These are phyloP conservation scores for Tribolium madens DNA, from an alignment of 1,140 invertebrate species.

Conservation along the genomic window DNA sequence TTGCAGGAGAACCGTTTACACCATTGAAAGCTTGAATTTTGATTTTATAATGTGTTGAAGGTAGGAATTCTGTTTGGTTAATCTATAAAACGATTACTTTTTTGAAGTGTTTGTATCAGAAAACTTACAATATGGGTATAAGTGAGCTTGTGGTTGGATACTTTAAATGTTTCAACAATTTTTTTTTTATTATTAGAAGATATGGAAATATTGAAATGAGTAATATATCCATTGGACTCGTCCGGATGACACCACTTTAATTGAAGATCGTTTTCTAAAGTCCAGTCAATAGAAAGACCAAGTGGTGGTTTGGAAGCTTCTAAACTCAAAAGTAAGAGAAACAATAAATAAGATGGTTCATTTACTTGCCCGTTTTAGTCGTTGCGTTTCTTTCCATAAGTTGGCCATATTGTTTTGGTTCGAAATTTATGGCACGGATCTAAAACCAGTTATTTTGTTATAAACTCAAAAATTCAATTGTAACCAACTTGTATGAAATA, in stretches of 20 bases:
- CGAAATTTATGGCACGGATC: not conserved
- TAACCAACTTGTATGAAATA: not conserved
- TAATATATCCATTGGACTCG: too few relatives aligned
- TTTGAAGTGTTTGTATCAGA: not conserved
- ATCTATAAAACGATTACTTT: not conserved
- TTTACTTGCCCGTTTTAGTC: too few relatives aligned
- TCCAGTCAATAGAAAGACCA: too few relatives aligned
- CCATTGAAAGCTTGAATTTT: not conserved
- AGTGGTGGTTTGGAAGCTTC: too few relatives aligned
- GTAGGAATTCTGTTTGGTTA: not conserved
- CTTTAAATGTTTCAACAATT: not conserved
- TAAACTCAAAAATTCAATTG: not conserved
- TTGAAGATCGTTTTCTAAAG: too few relatives aligned
- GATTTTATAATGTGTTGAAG: not conserved
- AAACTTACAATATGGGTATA: not conserved
- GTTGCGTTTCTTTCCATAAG: too few relatives aligned
- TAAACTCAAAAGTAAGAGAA: too few relatives aligned
- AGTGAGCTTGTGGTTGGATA: not conserved
- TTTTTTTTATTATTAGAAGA: not conserved
- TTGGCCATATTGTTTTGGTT: not conserved
- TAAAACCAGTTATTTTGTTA: not conserved
- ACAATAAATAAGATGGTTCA: too few relatives aligned
- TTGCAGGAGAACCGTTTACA: not conserved
- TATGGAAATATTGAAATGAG: too few relatives aligned
- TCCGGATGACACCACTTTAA: too few relatives aligned